Conservation (phyloP, 1,140 invertebrate genomes). For the Drosophila miranda region DNA sequence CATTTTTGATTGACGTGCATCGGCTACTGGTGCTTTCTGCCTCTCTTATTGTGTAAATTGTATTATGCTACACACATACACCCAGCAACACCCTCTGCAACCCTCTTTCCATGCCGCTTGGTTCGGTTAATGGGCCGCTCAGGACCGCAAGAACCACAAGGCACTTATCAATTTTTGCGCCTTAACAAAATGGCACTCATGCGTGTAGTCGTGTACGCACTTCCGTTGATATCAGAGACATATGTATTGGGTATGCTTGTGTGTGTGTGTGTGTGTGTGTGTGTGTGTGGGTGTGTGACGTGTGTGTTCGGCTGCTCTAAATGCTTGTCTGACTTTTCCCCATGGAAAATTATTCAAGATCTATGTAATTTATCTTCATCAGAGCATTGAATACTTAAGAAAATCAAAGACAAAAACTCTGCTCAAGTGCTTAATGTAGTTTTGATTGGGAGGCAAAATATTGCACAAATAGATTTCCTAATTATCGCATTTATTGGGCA, state of each 20-base stretch:
- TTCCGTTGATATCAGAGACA: constrained; percentile 40
- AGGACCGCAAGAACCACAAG: constrained; percentile 70
- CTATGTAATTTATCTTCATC: constrained; percentile 38
- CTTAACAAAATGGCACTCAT: constrained; percentile 71
- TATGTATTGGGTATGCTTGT: not conserved
- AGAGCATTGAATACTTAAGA: constrained; percentile 18
- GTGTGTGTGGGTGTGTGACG: constrained; percentile 24
- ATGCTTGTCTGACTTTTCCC: constrained; percentile 28
- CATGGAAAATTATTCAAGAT: constrained; percentile 31
- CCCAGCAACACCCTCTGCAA: not conserved
- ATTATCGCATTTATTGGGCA: not conserved
- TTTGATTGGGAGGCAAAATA: not conserved
- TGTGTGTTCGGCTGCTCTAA: not conserved
- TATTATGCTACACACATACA: constrained; percentile 31
- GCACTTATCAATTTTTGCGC: constrained; percentile 75
- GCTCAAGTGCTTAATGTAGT: not conserved
- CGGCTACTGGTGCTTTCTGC: constrained; percentile 6
- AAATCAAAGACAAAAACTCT: constrained; percentile 5
- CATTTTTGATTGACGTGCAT: constrained; percentile 74
- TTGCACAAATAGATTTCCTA: not conserved
- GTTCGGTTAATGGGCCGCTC: constrained; percentile 64
- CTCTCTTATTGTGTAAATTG: constrained; percentile 52
- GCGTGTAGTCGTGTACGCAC: constrained; percentile 39
- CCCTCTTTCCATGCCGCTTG: not conserved
- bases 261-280: constrained; percentile 1